Base-by-base conservation (phyloP, 1,140 invertebrate species). In the Mycetomoellerius zeteki region DNA sequence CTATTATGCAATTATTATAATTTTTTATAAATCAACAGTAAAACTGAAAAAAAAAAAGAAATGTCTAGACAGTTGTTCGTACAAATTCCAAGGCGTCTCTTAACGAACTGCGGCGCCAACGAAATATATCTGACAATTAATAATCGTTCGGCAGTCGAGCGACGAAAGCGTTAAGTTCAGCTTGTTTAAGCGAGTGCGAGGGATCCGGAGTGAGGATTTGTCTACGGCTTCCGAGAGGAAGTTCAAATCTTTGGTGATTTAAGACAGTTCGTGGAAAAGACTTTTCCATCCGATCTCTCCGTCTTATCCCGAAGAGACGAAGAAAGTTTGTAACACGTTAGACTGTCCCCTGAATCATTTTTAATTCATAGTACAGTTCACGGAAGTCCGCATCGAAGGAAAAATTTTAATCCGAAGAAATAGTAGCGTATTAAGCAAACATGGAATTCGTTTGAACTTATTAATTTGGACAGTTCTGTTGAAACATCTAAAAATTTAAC, bases 291-390 rank as follows among this genome's bases (percentile, higher is more conserved):
- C 72, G 58, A 62, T 27, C 65, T 52, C 37, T 60, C 33, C 4
- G 43, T 52, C 65, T 85, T 52, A 71, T 77, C n/a, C 43, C 37
- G 24, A 50, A 2, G 33, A 54, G n/a, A 30, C 33, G 24, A 80
- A 43, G 77, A 60, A 77, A 77, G 43, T 85, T 85, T 77, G 43
- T 52, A 64, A 77, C 50, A 75, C 56, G 24, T 76, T 37, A 58
- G 27, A 27, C 58, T 65, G 27, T 5, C 8, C 10, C 69, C 27
- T 73, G 60, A 88, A 87, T 88, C 67, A 88, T 80, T 75, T 67
- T 80, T 75, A 69, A 88, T 87, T 82, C 85, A 75, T 33, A 85
- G 47, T 71, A 73, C 50, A 14, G 50, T 21, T 19, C 50, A 24
- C 27, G 54, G n/a, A 64, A 62, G 56, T 72, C n/a, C 16, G 33